A percentile compares a stretch with the other conserved stretches of the same genome.
Conservation (phyloP, 2,797 vertebrate genomes). For the Poecilia picta region DNA sequence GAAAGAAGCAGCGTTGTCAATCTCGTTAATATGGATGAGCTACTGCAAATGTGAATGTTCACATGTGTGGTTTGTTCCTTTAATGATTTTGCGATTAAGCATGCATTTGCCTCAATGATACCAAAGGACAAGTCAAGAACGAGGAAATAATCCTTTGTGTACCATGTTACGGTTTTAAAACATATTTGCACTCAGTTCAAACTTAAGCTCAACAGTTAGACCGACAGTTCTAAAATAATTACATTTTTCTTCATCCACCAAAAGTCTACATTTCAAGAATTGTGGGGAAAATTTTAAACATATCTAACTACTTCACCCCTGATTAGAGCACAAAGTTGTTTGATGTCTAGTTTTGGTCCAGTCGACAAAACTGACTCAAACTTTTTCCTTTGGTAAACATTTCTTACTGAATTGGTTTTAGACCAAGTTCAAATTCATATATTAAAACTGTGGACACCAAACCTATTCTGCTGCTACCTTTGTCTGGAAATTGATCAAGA, state of each 20-base stretch:
- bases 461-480: not conserved
- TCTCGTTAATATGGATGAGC: conserved; percentile 76
- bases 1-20: conserved; percentile 57
- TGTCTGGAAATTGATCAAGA: not conserved
- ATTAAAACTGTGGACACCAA: not conserved
- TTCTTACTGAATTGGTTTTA: not conserved
- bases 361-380: not conserved
- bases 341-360: not conserved
- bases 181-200: not conserved
- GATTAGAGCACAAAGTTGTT: not conserved
- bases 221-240: not conserved
- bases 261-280: not conserved
- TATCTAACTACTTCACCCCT: not conserved
- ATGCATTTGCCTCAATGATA: conserved; percentile 38
- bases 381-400: not conserved
- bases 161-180: conserved; percentile 9
- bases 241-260: not conserved
- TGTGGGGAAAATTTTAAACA: not conserved
- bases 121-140: conserved; percentile 53
- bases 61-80: not conserved
- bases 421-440: not conserved
- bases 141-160: conserved; percentile 42
- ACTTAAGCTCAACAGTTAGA: not conserved
- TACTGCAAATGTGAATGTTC: conserved; percentile 42
- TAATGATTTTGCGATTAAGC: conserved; percentile 20